Percentiles rank a stretch among this genome's conserved stretches.
These are phyloP conservation scores for Chaetorhynchus papuensis DNA, from an alignment of 2,113 vertebrate genomes.

Conservation along the genomic window DNA sequence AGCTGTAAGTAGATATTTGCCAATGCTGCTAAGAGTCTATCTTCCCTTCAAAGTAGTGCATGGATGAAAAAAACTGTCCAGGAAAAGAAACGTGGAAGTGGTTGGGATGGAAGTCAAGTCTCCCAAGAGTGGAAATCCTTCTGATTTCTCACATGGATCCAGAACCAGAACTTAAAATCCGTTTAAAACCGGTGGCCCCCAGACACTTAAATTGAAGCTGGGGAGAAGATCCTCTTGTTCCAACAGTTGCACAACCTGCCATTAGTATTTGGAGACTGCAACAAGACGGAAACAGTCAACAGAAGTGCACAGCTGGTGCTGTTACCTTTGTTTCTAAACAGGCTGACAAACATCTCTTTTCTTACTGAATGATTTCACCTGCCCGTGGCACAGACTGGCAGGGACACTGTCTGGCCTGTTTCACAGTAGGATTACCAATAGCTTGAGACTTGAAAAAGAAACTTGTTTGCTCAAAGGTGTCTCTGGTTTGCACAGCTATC, in stretches of 20 bases:
- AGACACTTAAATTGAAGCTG: neutral
- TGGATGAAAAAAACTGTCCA: neutral
- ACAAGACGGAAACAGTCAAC: neutral
- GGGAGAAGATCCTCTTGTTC: neutral
- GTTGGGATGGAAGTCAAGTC: neutral
- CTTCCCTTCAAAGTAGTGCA: neutral
- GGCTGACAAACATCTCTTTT: neutral
- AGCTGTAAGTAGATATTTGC: neutral
- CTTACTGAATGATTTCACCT: neutral
- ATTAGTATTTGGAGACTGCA: neutral
- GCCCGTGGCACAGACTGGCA: neutral
- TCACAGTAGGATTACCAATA: neutral
- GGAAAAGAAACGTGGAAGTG: neutral
- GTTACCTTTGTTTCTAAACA: neutral
- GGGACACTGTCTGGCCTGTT: neutral
- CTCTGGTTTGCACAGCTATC: neutral
- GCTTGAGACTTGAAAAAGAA: neutral
- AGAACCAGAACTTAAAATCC: neutral
- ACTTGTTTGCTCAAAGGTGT: neutral
- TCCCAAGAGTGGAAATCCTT: neutral
- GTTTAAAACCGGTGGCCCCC: neutral
- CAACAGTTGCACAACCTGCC: neutral
- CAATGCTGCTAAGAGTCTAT: neutral
- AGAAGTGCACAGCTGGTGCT: neutral
- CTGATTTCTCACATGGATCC: neutral